Conservation (phyloP, 2,888 invertebrate species). For the Isoperla grammatica region DNA sequence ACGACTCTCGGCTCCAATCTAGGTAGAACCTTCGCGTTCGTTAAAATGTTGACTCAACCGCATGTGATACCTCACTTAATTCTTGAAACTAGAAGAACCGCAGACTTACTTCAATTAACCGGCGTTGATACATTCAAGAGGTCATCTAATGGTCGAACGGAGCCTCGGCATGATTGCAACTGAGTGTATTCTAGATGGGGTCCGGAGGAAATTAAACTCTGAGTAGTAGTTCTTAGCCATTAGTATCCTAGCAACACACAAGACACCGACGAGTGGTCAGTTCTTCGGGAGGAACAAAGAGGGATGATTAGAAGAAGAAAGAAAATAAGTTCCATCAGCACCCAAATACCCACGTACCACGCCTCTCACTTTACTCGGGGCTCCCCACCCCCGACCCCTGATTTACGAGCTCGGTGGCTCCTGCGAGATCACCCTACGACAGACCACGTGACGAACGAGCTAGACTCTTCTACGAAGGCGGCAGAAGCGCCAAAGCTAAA, state of each 20-base stretch:
- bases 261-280: constrained; percentile 10
- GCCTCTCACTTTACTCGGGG: constrained; percentile 11
- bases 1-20: background rate
- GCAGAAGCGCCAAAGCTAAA: constrained; percentile 10
- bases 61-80: too few species aligned
- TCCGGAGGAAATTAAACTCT: constrained; percentile 49
- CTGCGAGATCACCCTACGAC: constrained; percentile 2
- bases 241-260: constrained; percentile 14
- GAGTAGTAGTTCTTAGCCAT: constrained; percentile 28
- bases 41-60: too few species aligned
- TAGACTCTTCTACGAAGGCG: constrained; percentile 1
- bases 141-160: background rate
- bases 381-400: constrained; percentile 2
- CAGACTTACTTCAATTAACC: background rate
- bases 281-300: constrained; percentile 11
- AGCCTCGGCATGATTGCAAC: background rate
- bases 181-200: constrained; percentile 34
- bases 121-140: background rate
- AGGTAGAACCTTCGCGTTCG: too few species aligned
- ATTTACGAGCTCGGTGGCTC: constrained; percentile 23
- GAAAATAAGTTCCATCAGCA: constrained; percentile 11
- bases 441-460: background rate
- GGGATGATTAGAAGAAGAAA: background rate
- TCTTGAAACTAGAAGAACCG: background rate
- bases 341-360: background rate